Evolutionary conservation across 2,888 invertebrate genomes (phyloP).

Genomic region (Argyresthia albistria): DNA sequence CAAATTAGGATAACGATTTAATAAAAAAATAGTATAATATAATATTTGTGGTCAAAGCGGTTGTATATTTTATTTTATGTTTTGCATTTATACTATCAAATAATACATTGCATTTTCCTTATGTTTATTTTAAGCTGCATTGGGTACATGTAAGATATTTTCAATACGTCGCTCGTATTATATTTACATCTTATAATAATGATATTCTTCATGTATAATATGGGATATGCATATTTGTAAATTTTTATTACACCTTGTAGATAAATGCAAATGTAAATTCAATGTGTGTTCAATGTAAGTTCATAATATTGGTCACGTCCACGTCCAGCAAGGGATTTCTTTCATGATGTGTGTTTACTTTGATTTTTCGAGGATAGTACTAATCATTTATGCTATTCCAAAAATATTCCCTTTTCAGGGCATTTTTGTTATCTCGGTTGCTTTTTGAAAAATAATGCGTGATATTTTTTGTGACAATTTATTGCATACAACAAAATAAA

Average conservation of each 20-base stretch:
- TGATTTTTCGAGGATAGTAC: too few relatives aligned
- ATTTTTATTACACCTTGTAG: constrained; percentile 1
- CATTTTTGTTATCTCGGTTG: too few relatives aligned
- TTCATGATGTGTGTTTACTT: too few relatives aligned
- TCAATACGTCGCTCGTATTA: constrained; percentile 1
- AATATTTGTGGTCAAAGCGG: constrained; percentile 8
- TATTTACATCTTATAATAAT: constrained; percentile 11
- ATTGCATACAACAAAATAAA: too few relatives aligned
- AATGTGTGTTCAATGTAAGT: constrained; percentile 7
- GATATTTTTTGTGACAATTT: too few relatives aligned
- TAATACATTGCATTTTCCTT: too few relatives aligned
- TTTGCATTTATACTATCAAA: not conserved
- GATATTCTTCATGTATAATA: constrained; percentile 10
- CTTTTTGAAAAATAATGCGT: too few relatives aligned
- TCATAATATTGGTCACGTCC: not conserved
- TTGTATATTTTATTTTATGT: constrained; percentile 1
- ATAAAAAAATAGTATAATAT: constrained; percentile 6
- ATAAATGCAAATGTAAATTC: constrained; percentile 4
- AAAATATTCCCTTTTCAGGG: too few relatives aligned
- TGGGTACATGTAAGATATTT: not conserved
- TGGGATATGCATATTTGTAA: constrained; percentile 6
- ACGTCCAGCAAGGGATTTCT: not conserved
- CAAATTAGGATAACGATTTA: constrained; percentile 2
- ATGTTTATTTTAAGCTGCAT: not conserved
- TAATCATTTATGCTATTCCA: too few relatives aligned